phyloP scores from a whole-genome alignment of 2,797 vertebrate genomes.

The Thripadectes ignobilis region DNA sequence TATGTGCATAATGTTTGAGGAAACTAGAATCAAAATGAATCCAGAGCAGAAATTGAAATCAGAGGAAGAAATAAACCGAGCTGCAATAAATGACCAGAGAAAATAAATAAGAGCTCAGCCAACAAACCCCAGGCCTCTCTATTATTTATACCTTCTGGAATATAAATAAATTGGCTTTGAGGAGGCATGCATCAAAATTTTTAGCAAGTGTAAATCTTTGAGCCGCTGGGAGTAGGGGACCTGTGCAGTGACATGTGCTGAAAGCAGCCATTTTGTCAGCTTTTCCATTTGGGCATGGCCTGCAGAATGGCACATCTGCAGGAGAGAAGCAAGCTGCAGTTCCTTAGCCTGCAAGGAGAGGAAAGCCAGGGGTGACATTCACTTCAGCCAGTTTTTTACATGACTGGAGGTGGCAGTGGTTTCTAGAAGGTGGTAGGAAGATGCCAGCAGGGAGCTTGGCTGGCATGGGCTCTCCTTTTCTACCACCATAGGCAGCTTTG shows the following conservation, averaged over 20 bases:
- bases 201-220: not conserved
- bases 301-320: not conserved
- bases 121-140: not conserved
- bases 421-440: not conserved
- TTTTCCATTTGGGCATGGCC: not conserved
- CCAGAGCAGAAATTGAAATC: conserved; percentile 38
- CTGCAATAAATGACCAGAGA: not conserved
- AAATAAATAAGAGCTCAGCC: conserved; percentile 1
- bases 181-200: not conserved
- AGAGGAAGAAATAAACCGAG: conserved; percentile 2
- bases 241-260: fast-evolving
- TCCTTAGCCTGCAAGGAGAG: not conserved
- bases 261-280: not conserved
- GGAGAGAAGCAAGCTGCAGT: not conserved
- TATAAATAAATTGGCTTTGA: conserved; percentile 29
- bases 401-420: not conserved
- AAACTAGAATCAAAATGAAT: conserved; percentile 16
- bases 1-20: conserved; percentile 39
- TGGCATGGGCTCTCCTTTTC: fast-evolving
- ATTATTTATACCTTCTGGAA: conserved; percentile 25
- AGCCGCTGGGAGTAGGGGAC: fast-evolving
- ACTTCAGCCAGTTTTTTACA: not conserved
- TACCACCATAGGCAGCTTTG: not conserved
- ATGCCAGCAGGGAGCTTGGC: not conserved
- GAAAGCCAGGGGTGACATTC: not conserved